phyloP scores from a whole-genome alignment of 2,797 vertebrate species.

The Danio kyathit region DNA sequence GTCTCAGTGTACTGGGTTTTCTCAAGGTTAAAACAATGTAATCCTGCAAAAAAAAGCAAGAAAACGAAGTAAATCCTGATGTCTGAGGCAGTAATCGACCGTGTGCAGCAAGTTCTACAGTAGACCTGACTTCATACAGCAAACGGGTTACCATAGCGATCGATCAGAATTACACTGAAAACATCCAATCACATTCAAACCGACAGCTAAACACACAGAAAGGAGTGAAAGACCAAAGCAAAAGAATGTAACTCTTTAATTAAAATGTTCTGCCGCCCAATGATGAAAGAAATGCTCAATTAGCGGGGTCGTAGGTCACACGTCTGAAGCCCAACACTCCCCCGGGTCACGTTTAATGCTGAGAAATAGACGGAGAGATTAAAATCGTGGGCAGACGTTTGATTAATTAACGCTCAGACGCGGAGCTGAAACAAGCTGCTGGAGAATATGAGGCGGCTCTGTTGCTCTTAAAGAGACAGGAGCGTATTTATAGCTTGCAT shows the following conservation, averaged over 20 bases:
- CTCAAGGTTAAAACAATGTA: constrained; percentile 10
- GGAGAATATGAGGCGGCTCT: not conserved
- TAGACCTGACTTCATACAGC: not conserved
- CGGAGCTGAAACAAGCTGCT: not conserved
- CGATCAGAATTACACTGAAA: not conserved
- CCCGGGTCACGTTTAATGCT: constrained; percentile 14
- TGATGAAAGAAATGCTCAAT: constrained; percentile 40
- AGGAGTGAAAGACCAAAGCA: not conserved
- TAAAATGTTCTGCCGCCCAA: constrained; percentile 31
- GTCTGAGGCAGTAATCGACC: constrained; percentile 18
- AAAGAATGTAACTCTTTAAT: constrained; percentile 33
- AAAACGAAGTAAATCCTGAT: constrained; percentile 22
- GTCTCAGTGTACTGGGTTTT: not conserved
- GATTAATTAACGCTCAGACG: constrained; percentile 32
- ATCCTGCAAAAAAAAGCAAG: not conserved
- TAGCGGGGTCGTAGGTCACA: constrained; percentile 14
- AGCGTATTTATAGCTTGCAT: not conserved
- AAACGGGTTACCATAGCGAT: constrained; percentile 35
- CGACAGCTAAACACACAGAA: not conserved
- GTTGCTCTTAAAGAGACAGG: constrained; percentile 13
- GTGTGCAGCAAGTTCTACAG: not conserved
- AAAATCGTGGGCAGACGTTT: constrained; percentile 9
- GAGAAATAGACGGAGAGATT: constrained; percentile 18
- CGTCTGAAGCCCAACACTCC: not conserved
- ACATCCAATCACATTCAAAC: constrained; percentile 6